Base-by-base conservation (phyloP, 2,113 vertebrate genomes). In the Caretta caretta region DNA sequence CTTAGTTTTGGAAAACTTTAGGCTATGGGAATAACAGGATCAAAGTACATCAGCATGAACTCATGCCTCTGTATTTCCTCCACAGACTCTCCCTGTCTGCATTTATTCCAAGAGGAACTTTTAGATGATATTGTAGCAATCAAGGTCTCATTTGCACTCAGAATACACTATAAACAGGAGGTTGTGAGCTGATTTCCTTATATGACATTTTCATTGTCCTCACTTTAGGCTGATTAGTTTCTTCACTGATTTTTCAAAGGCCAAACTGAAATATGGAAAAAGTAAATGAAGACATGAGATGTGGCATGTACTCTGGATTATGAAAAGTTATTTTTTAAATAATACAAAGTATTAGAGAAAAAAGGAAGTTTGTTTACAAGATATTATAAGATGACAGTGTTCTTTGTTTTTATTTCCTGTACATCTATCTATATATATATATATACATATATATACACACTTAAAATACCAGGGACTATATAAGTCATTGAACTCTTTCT, bases 121-220 rank as follows among this genome's bases (percentile, higher is more conserved):
- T 29, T 12, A 5, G 80, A 90, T 31, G 29, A 51, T 94, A 80
- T 65, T 92, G 65, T 42, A 53, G 84, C 84, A 96, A 11, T 38
- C 35, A n/a, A 46, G 62, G 69, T 8, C 0, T 12, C 31, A 56
- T 96, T 97, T 97, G 95, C 96, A 96, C 93, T 96, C 78, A 4
- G 78, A 27, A 53, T 35, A 6, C 83, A 92, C 11, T 42, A 59
- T 91, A 76, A 80, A 54, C 0, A 57, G 48, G 38, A 93, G 62
- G 3, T 75, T 90, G 27, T 5, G 2, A 81, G 91, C 31, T 83
- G 62, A 10, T 88, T 95, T 92, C 92, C 83, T 88, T 82, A 27
- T 48, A 14, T 25, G 48, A 31, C 35, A 19, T 79, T 35, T 35
- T 10, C 50, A 19, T 80, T 80, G 83, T 59, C 56, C 46, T 89